Conservation (phyloP, 2,888 invertebrate genomes). For the Liodrosophila aerea region DNA sequence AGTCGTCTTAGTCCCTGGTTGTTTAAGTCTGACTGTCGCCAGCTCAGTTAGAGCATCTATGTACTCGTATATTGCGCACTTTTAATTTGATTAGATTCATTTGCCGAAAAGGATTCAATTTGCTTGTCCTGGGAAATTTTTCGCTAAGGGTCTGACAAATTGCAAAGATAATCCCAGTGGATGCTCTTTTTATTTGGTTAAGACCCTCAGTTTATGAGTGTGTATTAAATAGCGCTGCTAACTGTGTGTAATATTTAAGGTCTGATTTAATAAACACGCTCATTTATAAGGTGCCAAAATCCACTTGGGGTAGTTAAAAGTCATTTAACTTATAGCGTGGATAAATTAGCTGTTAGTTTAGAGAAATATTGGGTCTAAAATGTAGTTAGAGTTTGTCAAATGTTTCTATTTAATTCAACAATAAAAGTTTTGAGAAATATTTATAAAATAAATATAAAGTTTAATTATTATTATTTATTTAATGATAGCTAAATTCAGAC, state of each 20-base stretch:
- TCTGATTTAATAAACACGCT: constrained; percentile 34
- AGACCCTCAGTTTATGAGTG: constrained; percentile 4
- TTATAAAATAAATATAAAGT: too few species aligned
- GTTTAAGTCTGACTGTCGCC: too few species aligned
- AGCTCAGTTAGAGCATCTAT: background rate
- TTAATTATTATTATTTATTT: too few species aligned
- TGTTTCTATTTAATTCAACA: too few species aligned
- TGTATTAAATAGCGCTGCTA: constrained; percentile 2
- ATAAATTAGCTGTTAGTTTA: too few species aligned
- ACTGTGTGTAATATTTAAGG: constrained; percentile 26
- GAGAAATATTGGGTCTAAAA: too few species aligned
- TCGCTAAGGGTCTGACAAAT: constrained; percentile 31
- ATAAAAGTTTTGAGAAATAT: too few species aligned
- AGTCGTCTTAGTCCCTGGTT: too few species aligned
- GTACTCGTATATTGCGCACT: constrained; percentile 32
- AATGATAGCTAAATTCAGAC: too few species aligned
- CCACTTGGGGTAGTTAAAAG: background rate
- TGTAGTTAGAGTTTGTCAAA: too few species aligned
- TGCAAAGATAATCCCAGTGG: constrained; percentile 57
- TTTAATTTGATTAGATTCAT: constrained; percentile 74
- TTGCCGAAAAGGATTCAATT: constrained; percentile 70
- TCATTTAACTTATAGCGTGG: too few species aligned
- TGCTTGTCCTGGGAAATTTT: constrained; percentile 40
- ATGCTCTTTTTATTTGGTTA: constrained; percentile 47
- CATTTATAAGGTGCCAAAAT: background rate